These are phyloP conservation scores for Lymantria monacha DNA, from an alignment of 2,888 invertebrate species.

Conservation along the genomic window DNA sequence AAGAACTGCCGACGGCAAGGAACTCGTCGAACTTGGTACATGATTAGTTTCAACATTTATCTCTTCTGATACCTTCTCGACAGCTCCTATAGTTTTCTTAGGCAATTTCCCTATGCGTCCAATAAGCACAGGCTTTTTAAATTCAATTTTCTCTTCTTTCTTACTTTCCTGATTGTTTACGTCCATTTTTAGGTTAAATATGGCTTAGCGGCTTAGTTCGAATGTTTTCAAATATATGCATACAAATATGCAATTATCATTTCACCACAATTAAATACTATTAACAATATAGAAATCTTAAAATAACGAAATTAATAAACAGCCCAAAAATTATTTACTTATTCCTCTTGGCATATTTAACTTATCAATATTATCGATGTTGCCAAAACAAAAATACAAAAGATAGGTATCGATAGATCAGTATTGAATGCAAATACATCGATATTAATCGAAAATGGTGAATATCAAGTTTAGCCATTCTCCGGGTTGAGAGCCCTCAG, in stretches of 20 bases:
- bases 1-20: slow-evolving; percentile 52
- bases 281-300: too few species aligned
- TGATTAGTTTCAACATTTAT: slow-evolving; percentile 25
- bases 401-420: too few species aligned
- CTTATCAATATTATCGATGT: too few species aligned
- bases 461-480: too few species aligned
- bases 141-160: slow-evolving; percentile 51
- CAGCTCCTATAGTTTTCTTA: slow-evolving; percentile 55
- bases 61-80: slow-evolving; percentile 35
- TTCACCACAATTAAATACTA: too few species aligned
- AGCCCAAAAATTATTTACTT: too few species aligned
- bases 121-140: slow-evolving; percentile 79
- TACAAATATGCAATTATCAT: neutral
- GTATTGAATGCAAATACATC: too few species aligned
- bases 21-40: slow-evolving; percentile 39
- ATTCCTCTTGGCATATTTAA: too few species aligned
- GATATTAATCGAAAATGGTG: too few species aligned
- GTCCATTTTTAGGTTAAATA: slow-evolving; percentile 30
- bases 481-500: too few species aligned
- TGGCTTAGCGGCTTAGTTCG: neutral
- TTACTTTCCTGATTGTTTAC: slow-evolving; percentile 30
- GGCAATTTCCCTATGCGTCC: slow-evolving; percentile 80
- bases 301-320: too few species aligned
- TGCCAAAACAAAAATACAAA: too few species aligned
- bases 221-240: neutral